A percentile compares a stretch with the other conserved stretches of the same genome.
phyloP scores from a whole-genome alignment of 2,113 vertebrate genomes.

The Pycnonotus jocosus region DNA sequence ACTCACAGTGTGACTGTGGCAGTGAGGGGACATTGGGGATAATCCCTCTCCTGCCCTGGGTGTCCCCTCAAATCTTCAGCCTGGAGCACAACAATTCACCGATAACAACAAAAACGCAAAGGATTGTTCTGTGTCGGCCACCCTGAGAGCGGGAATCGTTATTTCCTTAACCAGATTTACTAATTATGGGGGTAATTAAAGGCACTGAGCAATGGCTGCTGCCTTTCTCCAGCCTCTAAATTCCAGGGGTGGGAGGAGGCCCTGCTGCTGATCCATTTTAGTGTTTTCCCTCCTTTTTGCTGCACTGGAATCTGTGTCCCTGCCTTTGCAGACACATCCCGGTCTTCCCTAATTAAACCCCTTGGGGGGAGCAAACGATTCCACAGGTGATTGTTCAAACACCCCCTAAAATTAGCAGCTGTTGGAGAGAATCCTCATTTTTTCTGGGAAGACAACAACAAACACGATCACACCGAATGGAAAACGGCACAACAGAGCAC shows the following conservation, averaged over 20 bases:
- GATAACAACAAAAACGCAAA: background rate
- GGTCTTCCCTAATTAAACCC: background rate
- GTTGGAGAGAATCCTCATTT: background rate
- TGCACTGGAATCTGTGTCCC: background rate
- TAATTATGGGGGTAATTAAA: background rate
- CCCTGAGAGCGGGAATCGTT: background rate
- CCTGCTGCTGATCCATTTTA: background rate
- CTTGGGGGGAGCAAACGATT: background rate
- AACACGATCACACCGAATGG: rapidly evolving
- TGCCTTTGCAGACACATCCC: background rate
- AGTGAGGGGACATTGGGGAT: rapidly evolving
- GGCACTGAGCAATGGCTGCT: background rate
- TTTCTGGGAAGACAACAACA: background rate
- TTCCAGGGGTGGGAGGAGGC: rapidly evolving
- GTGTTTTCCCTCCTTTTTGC: background rate
- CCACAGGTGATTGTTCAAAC: background rate
- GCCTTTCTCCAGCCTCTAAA: background rate
- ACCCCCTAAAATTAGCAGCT: background rate
- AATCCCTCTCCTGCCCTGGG: background rate
- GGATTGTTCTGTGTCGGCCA: background rate
- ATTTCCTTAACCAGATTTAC: background rate
- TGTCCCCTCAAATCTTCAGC: background rate
- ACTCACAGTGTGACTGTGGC: background rate
- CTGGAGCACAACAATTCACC: background rate
- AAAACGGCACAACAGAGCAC: background rate